Evolutionary conservation across 2,888 invertebrate species (phyloP), one percentile per base, ranked within the genome.

Genomic region (Masnerella sp.): DNA sequence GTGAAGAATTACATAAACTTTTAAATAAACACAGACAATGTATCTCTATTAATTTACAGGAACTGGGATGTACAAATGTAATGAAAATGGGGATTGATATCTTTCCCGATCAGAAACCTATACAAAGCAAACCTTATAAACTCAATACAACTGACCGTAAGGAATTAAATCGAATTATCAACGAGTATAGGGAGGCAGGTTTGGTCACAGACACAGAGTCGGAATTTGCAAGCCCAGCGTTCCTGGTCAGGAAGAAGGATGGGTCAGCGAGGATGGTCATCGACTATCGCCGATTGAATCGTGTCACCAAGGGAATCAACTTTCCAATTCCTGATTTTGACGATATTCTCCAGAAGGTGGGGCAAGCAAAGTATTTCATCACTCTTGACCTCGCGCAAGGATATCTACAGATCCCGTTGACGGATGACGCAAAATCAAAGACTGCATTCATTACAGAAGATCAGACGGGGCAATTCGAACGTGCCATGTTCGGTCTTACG

Each of bases 151-250:
- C 7, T 5, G 73, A 62, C 43, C 5, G 43, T 8, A 47, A 25
- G 1, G 38, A 34, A 17, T 42, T 52, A 17, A 30, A 47, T 40
- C 7, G 36, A 36, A 36, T 59, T 1, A 20, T 71, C 0, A 18
- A 52, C 0, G 30, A 49, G n/a, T 72, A 64, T 17, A 62, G 62
- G 18, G 7, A 25, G 2, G 51, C 40, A 0, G 74, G 69, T 2
- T 36, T 77, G 2, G 59, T 76, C 2, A 69, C 68, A 0, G 76
- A 76, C n/a, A 74, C 69, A 4, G 9, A 51, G n/a, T 72, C 74
- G 0, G 25, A 32, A 0, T 58, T 40, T 11, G 74, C 72, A 9
- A 76, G 69, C 52, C 65, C 74, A 1, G 65, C 47, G 0, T 70
- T 74, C n/a, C 0, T 74, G 0, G 51, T 76, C 0, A 30, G 49